Percentiles rank a stretch among this genome's conserved stretches.
Conservation (phyloP, 23 tunicate species). For the Pegea sp. region DNA sequence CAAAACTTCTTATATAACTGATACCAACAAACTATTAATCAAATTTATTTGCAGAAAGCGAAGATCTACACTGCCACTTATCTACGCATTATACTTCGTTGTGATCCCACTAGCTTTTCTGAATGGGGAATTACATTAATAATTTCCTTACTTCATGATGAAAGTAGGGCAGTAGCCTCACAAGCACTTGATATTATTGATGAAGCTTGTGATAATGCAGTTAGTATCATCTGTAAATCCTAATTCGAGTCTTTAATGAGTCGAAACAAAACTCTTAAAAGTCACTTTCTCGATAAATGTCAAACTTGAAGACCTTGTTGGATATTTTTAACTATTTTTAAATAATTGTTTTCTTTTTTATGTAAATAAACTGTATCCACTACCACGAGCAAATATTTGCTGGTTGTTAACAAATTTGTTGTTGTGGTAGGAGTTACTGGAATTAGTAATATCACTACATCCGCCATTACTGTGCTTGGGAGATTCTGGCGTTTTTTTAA, state of each 20-base stretch:
- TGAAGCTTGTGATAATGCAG: constrained; percentile 63
- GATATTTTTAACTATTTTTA: no score
- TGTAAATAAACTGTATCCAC: no score
- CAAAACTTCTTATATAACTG: no score
- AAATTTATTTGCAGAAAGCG: constrained; percentile 9
- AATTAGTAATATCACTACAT: constrained; percentile 29
- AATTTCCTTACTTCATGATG: constrained; percentile 49
- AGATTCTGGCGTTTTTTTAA: constrained; percentile 51
- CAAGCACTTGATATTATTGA: constrained; percentile 63
- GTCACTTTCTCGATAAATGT: no score
- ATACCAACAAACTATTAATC: no score
- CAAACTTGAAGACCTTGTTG: no score
- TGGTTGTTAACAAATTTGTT: neutral
- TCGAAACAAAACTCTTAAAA: no score
- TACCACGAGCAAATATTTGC: no score
- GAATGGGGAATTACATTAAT: constrained; percentile 59
- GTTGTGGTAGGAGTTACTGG: constrained; percentile 27
- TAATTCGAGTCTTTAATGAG: no score
- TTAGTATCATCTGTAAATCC: no score
- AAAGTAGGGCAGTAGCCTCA: constrained; percentile 38
- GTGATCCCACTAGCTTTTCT: constrained; percentile 33
- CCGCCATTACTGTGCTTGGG: constrained; percentile 66
- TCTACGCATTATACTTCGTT: constrained; percentile 47
- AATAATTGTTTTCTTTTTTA: no score
- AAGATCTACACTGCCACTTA: constrained; percentile 63